Conservation (phyloP, 1,140 invertebrate genomes). For the Olivierus martensii region DNA sequence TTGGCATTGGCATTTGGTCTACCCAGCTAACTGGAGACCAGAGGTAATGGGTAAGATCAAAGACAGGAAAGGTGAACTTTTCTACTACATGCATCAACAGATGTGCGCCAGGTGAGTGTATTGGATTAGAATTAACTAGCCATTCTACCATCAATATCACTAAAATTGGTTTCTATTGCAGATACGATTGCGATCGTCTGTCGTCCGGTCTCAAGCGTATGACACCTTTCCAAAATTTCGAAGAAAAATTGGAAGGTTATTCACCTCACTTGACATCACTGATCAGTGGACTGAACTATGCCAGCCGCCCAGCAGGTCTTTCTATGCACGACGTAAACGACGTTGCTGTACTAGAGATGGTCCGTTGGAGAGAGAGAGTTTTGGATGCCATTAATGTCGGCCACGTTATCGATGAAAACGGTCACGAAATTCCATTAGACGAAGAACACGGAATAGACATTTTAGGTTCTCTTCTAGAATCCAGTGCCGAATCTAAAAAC, state of each 20-base stretch:
- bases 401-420: conserved; percentile 3
- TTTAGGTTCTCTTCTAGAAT: conserved; percentile 14
- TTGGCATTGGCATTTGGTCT: conserved; percentile 70
- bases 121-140: too few species aligned
- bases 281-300: conserved; percentile 46
- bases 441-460: conserved; percentile 14
- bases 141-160: too few species aligned
- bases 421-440: conserved; percentile 5
- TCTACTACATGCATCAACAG: conserved; percentile 59
- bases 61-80: conserved; percentile 52
- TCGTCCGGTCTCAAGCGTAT: conserved; percentile 38
- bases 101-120: conserved; percentile 39
- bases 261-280: conserved; percentile 40
- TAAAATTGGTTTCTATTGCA: conserved; percentile 21
- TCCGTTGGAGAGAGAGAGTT: conserved; percentile 23
- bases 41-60: conserved; percentile 32
- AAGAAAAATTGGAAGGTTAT: conserved; percentile 38
- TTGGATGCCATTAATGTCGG: conserved; percentile 13
- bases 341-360: conserved; percentile 31
- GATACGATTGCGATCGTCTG: conserved; percentile 54
- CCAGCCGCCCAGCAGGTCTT: conserved; percentile 38
- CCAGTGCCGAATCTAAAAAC: conserved; percentile 11
- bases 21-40: conserved; percentile 39
- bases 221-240: conserved; percentile 13
- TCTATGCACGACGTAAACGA: conserved; percentile 34